Conservation (phyloP, 2,113 vertebrate species). For the Oncorhynchus clarkii region DNA sequence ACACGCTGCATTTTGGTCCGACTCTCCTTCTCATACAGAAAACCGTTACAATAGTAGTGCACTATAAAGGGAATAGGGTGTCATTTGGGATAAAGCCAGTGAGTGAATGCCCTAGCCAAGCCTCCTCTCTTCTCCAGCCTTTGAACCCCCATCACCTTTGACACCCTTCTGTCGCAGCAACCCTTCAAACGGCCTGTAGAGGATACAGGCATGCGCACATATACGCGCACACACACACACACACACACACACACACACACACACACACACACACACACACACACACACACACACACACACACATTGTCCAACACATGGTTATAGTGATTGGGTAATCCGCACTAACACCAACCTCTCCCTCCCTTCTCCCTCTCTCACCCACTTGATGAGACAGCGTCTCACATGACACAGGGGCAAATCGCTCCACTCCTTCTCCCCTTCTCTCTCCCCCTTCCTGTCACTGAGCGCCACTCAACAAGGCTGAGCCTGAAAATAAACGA, state of each 20-base stretch:
- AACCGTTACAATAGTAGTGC: too few species aligned
- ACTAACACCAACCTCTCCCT: slow-evolving; percentile 6
- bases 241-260: background rate
- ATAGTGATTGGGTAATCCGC: slow-evolving; percentile 30
- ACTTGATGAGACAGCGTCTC: background rate
- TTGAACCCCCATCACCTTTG: slow-evolving; percentile 13
- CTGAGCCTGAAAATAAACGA: slow-evolving; percentile 9
- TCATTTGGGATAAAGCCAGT: too few species aligned
- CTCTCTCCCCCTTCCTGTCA: background rate
- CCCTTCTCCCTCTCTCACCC: background rate
- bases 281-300: background rate
- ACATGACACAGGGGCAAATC: background rate
- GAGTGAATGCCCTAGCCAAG: background rate
- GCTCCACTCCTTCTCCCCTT: background rate
- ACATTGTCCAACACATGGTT: slow-evolving; percentile 4
- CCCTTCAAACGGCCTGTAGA: background rate
- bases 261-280: too few species aligned
- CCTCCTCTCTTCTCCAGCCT: background rate
- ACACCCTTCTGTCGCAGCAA: slow-evolving; percentile 6
- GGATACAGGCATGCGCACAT: slow-evolving; percentile 1
- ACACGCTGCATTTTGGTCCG: too few species aligned
- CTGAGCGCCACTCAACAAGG: slow-evolving; percentile 4
- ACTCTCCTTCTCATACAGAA: too few species aligned
- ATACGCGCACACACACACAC: slow-evolving; percentile 2
- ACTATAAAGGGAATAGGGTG: too few species aligned